phyloP scores from a whole-genome alignment of 2,888 invertebrate species.

The Aproaerema taeniolella region DNA sequence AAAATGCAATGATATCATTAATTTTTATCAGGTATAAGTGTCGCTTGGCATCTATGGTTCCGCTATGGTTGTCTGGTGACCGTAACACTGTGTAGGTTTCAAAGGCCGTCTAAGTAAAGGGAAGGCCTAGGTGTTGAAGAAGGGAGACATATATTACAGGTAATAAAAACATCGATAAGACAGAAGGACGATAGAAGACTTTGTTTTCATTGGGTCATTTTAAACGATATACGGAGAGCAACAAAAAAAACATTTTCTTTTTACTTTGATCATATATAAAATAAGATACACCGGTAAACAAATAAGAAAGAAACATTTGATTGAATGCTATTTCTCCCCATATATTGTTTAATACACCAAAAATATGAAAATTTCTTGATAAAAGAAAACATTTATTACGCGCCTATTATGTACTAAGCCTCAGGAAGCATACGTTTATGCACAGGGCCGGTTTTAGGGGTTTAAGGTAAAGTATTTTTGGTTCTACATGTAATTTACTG shows the following conservation, averaged over 20 bases:
- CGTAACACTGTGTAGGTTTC: slow-evolving; percentile 37
- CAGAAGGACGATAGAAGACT: slow-evolving; percentile 32
- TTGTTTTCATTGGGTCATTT: slow-evolving; percentile 15
- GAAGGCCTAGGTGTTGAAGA: slow-evolving; percentile 48
- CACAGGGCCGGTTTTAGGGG: slow-evolving; percentile 19
- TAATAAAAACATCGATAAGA: slow-evolving; percentile 66
- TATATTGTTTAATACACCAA: slow-evolving; percentile 50
- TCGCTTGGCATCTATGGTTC: slow-evolving; percentile 40
- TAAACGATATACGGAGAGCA: slow-evolving; percentile 47
- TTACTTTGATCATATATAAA: too few species aligned
- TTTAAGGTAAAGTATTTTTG: not conserved
- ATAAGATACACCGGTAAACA: too few species aligned
- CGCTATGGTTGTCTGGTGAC: slow-evolving; percentile 58
- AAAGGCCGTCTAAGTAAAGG: slow-evolving; percentile 40
- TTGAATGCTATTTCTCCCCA: too few species aligned
- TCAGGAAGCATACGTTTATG: slow-evolving; percentile 71
- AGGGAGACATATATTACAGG: slow-evolving; percentile 55
- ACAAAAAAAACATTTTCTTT: too few species aligned
- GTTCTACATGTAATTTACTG: too few species aligned
- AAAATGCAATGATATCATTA: slow-evolving; percentile 73
- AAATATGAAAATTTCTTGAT: slow-evolving; percentile 47
- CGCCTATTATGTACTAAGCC: slow-evolving; percentile 74
- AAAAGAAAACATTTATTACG: slow-evolving; percentile 76
- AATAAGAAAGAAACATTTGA: too few species aligned
- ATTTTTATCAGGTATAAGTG: slow-evolving; percentile 64